Conservation (phyloP, 2,797 vertebrate genomes). For the Gila robusta region DNA sequence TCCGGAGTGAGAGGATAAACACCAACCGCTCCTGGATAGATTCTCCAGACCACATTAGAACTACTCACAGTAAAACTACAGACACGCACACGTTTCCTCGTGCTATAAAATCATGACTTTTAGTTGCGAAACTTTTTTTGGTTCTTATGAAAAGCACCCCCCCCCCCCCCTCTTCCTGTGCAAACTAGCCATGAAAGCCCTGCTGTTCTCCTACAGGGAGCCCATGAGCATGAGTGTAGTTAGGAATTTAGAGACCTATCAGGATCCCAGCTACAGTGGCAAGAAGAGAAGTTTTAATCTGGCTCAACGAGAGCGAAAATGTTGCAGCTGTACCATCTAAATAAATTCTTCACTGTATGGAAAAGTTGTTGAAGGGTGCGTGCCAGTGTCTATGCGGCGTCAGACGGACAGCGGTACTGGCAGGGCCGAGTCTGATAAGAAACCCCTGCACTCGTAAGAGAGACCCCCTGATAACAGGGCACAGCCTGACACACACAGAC, state of each 20-base stretch:
- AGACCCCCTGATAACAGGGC: slow-evolving; percentile 75
- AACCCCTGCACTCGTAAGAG: slow-evolving; percentile 73
- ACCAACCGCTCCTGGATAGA: slow-evolving; percentile 31
- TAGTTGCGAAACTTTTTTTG: neutral
- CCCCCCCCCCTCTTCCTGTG: slow-evolving; percentile 12
- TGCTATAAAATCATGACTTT: slow-evolving; percentile 16
- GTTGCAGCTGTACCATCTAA: neutral
- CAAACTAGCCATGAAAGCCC: slow-evolving; percentile 14
- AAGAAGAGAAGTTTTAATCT: neutral
- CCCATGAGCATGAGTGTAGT: slow-evolving; percentile 12
- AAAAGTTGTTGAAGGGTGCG: slow-evolving; percentile 15
- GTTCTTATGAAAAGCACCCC: neutral
- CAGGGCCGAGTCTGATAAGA: slow-evolving; percentile 73
- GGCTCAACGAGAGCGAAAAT: neutral
- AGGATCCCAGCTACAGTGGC: neutral
- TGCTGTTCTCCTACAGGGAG: slow-evolving; percentile 23
- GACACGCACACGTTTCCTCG: slow-evolving; percentile 11
- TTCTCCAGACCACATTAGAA: slow-evolving; percentile 47
- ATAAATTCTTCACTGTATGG: slow-evolving; percentile 13
- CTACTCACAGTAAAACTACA: slow-evolving; percentile 58
- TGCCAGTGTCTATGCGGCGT: slow-evolving; percentile 11
- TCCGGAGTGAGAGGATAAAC: slow-evolving; percentile 38
- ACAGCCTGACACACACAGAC: slow-evolving; percentile 67
- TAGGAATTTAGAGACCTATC: slow-evolving; percentile 15
- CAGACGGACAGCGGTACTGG: slow-evolving; percentile 58